A percentile compares a stretch with the other conserved stretches of the same genome.
Evolutionary conservation across 2,888 invertebrate genomes (phyloP).

Genomic region (Drosophila diplacantha): DNA sequence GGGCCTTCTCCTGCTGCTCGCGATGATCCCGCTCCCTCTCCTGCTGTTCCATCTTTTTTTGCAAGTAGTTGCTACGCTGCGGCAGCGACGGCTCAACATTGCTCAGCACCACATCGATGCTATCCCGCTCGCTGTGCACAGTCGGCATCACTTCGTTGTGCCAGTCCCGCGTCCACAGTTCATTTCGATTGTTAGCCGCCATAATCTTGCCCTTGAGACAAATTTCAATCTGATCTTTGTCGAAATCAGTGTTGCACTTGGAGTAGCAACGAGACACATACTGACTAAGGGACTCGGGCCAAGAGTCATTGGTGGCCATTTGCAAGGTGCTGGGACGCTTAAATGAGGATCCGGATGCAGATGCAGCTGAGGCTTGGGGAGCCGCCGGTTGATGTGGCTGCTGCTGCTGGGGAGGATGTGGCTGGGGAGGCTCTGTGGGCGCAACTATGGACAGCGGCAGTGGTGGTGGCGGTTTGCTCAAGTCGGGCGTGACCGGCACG

Average conservation of each 20-base stretch:
- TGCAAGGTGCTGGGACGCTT: constrained; percentile 78
- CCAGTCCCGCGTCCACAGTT: constrained; percentile 95
- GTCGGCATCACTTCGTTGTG: constrained; percentile 94
- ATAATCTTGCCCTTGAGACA: constrained; percentile 96
- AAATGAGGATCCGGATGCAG: constrained; percentile 32
- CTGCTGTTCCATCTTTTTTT: constrained; percentile 52
- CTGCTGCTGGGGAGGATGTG: neutral
- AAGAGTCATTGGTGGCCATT: constrained; percentile 82
- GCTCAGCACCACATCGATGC: constrained; percentile 77
- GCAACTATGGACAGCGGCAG: constrained; percentile 33
- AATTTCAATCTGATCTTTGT: constrained; percentile 96
- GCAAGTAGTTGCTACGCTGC: constrained; percentile 75
- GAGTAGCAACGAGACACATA: constrained; percentile 96
- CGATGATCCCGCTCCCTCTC: constrained; percentile 45
- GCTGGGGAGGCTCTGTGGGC: constrained; percentile 14
- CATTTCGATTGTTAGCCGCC: constrained; percentile 91
- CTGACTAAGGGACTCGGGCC: constrained; percentile 88
- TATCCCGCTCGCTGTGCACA: constrained; percentile 87
- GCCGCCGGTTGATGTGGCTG: neutral
- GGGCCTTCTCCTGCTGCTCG: constrained; percentile 27
- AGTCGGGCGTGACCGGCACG: constrained; percentile 62
- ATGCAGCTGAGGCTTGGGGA: neutral
- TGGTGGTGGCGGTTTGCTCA: constrained; percentile 76
- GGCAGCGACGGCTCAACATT: constrained; percentile 78
- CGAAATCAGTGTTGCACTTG: constrained; percentile 90